phyloP scores from a whole-genome alignment of 2,113 vertebrate species.

The Phyllostomus hastatus region DNA sequence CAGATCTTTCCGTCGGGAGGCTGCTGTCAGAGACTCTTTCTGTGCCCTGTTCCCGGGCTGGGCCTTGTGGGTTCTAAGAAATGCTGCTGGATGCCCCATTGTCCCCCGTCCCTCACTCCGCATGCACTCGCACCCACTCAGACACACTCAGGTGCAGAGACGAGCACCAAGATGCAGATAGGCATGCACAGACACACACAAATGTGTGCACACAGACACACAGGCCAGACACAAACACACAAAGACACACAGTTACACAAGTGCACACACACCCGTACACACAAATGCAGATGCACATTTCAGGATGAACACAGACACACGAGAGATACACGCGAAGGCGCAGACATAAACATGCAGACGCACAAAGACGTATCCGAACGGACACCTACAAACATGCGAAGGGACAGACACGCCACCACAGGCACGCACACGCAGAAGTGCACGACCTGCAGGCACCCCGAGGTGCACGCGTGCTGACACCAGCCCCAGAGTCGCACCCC shows the following conservation, averaged over 20 bases:
- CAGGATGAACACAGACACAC: background rate
- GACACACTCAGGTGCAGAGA: background rate
- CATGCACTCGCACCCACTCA: background rate
- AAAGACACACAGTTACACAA: background rate
- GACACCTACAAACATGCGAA: background rate
- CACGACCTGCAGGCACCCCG: accelerated
- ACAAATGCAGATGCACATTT: background rate
- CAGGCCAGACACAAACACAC: background rate
- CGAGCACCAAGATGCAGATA: accelerated
- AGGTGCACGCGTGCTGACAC: background rate
- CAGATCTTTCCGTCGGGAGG: background rate
- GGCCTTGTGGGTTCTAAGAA: background rate
- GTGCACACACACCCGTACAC: background rate
- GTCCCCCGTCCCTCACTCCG: background rate
- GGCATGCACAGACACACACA: background rate
- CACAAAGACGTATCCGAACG: background rate
- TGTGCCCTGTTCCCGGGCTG: background rate
- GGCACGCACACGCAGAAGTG: accelerated
- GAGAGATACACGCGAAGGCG: background rate
- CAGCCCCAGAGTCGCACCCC: background rate
- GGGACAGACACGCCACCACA: background rate
- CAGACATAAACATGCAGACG: background rate
- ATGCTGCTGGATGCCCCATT: accelerated
- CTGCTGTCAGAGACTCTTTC: background rate
- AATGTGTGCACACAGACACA: background rate